Conservation (phyloP, 2,797 vertebrate species). For the Buceros bicornis region DNA sequence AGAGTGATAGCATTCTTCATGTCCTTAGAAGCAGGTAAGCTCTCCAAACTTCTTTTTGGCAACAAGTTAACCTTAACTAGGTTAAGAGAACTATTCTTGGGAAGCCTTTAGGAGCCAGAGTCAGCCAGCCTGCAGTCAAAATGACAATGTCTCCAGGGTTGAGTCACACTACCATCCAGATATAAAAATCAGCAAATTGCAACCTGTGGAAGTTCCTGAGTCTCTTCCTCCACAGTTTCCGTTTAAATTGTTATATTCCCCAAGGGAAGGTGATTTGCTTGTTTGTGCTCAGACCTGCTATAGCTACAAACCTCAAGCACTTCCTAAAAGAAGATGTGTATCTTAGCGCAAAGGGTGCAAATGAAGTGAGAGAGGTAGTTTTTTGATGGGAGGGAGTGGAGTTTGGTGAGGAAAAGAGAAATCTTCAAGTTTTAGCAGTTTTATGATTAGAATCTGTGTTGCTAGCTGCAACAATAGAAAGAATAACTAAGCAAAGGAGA, state of each 20-base stretch:
- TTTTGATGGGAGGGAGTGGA: not conserved
- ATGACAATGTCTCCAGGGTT: not conserved
- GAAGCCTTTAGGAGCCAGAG: not conserved
- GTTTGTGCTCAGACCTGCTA: not conserved
- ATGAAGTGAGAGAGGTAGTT: not conserved
- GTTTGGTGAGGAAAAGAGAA: not conserved
- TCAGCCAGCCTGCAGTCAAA: not conserved
- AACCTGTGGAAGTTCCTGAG: not conserved
- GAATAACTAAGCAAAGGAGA: not conserved
- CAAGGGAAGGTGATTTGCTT: not conserved
- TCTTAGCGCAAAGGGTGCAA: not conserved
- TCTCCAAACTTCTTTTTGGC: not conserved
- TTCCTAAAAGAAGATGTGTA: not conserved
- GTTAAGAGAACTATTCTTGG: not conserved
- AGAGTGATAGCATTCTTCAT: not conserved
- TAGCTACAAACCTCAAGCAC: not conserved
- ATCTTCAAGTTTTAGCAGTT: not conserved
- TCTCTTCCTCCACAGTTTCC: not conserved
- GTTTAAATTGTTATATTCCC: not conserved
- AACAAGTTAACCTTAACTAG: not conserved
- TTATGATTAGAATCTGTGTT: not conserved
- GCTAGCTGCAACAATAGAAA: not conserved
- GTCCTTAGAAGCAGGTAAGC: not conserved
- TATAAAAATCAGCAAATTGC: not conserved
- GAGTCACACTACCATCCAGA: not conserved